A percentile compares a stretch with the other conserved stretches of the same genome.
Conservation (phyloP, 2,888 invertebrate genomes). For the Papilio protenor region DNA sequence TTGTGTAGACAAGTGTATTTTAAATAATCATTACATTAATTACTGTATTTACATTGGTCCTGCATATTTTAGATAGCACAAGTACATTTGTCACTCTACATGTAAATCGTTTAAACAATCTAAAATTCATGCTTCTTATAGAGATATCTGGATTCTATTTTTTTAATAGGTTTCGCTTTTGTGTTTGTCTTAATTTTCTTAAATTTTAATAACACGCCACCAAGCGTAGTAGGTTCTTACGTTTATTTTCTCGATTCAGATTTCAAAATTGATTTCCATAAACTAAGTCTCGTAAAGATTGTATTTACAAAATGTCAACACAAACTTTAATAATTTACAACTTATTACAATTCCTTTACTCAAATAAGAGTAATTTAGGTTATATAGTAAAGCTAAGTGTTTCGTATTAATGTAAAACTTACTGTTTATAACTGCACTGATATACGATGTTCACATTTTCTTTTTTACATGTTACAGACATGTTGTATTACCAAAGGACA, state of each 20-base stretch:
- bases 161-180: not conserved
- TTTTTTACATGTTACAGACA: conserved; percentile 86
- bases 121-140: not conserved
- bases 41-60: conserved; percentile 5
- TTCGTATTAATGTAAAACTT: not conserved
- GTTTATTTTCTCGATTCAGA: not conserved
- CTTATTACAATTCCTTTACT: too few relatives aligned
- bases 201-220: not conserved
- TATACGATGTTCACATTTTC: not conserved
- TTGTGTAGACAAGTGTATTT: not conserved
- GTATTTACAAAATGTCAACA: not conserved
- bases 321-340: not conserved
- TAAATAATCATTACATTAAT: not conserved
- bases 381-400: not conserved
- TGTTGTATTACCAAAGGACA: conserved; percentile 96
- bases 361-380: not conserved
- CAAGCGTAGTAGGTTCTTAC: not conserved
- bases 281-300: not conserved
- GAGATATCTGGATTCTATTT: not conserved
- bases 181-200: not conserved
- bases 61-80: not conserved
- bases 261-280: not conserved
- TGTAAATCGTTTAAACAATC: not conserved
- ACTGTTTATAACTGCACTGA: not conserved
- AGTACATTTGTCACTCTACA: not conserved